Base-by-base conservation (phyloP, 2,113 vertebrate genomes). In the Parotia lawesii region DNA sequence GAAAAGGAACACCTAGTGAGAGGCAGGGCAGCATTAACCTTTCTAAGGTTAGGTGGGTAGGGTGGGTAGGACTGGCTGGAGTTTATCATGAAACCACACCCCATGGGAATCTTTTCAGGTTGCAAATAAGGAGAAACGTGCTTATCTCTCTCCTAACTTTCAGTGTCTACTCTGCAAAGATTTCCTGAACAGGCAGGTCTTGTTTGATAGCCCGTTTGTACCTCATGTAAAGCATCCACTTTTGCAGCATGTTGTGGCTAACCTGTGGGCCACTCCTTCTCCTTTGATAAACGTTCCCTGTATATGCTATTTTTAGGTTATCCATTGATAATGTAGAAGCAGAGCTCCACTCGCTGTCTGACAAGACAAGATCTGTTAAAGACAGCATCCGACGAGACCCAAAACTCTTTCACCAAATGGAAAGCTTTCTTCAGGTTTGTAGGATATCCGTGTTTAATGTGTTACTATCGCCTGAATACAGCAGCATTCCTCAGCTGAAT, bases 371-470 rank as follows among this genome's bases (percentile, higher is more conserved):
- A 95, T 98, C 98, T 33, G 97, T 99, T 80, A 98, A 98, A 96
- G 98, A 98, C 82, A 99, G 98, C 85, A 97, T 99, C 92, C 98
- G 96, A 70, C 96, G 94, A 65, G 99, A 99, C 73, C 62, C 96
- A 15, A 98, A 98, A 81, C 98, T 99, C 22, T 96, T 96, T 86
- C 98, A 97, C 89, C 99, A 99, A 97, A 98, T 99, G 97, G 98
- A 98, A 95, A 97, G 97, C 28, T 99, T 99, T 94, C 98, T 99
- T 67, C 98, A 99, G 99, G 99, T 99, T 94, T 93, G 96, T 98
- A 66, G 67, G 42, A 21, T 57, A 27, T 70, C 60, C 1, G 1
- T 82, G 47, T 64, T 78, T 79, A 40, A 44, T 28, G 29, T 42
- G 42, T 83, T 89, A 14, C 24, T 67, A 21, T 86, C 2, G 0